Evolutionary conservation across 2,888 invertebrate genomes (phyloP), one percentile per base, ranked within the genome.

Genomic region (Drosophila acutilabella): DNA sequence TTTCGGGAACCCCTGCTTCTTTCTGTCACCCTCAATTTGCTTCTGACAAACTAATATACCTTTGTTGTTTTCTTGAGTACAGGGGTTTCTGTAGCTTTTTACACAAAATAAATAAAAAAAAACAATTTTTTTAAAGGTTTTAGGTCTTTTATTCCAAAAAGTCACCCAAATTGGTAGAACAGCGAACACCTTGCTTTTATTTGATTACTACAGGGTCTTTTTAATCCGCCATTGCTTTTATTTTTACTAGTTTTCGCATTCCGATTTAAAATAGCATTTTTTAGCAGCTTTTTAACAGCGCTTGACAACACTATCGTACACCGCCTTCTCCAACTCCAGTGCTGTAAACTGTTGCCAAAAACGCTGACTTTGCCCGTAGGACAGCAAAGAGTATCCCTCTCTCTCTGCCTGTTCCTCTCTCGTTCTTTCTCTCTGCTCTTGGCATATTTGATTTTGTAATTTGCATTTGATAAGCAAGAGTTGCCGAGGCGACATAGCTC

Each of bases 381-480:
- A 16, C 50, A 48, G 23, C 47, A 58, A 48, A 8, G 30, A 8
- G 30, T 30, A 8, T 0, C 30, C 30, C 26, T 26, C 26, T 30
- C 8, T 8, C 8, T 30, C 30, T 8, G 1, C 5, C 30, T 30
- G 2, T 30, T 8, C 2, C 30, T 30, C 30, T 30, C 8, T 30
- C 30, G 2, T 2, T 30, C 30, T 2, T n/a, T n/a, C 33, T 66
- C 69, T 64, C 61, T 76, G 73, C 74, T 64, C 42, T 45, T 71
- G 78, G 87, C 83, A 86, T 86, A 87, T 81, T 81, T 81, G 84
- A 81, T 79, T 81, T 84, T 78, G 76, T 81, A 84, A 82, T 82
- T 82, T 82, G 79, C 81, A 84, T 87, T 83, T 78, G 78, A 81
- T 84, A 87, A 81, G 81, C 81, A 70, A 66, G 61, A 40, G 40